Evolutionary conservation across 2,888 invertebrate genomes (phyloP), one percentile per base, ranked within the genome.

Genomic region (Ophion ventricosus): DNA sequence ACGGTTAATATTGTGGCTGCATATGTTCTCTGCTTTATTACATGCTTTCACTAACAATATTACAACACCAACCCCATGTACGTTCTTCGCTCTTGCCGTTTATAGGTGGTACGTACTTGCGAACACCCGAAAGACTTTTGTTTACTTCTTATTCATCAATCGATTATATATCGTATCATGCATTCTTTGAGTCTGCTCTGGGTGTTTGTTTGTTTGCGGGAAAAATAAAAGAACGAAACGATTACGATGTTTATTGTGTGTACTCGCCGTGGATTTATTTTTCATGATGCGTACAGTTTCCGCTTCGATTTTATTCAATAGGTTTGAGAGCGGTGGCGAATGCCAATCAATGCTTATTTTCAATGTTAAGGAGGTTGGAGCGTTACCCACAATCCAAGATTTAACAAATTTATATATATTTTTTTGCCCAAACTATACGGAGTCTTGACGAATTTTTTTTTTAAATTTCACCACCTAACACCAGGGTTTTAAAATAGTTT

Each of bases 11-110:
- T 89, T 90, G 89, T 90, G 91, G 91, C 90, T 91, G 91, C 91
- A 90, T 90, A 90, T 90, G 87, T 91, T 91, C 88, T 91, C 88
- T 91, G 91, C 91, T 91, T 91, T 90, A 87, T 91, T 91, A 91
- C 91, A 91, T 91, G 91, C 91, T 91, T 91, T 89, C 91, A 90
- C 89, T 91, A 91, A 91, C 90, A 90, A 80, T 91, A 89, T 89
- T 90, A 90, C 91, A 90, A 90, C 90, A 91, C 88, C 90, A 91
- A 90, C 90, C 86, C 90, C 72, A 90, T 91, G 91, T 89, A 90
- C 91, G 89, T 88, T 89, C 91, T 90, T 87, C 90, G 89, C 87
- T 90, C 89, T 88, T 89, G 91, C 90, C 87, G 91, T 90, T 89
- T 83, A n/a, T 90, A 91, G 91, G 91, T 91, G 91, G 91, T 91